These are phyloP conservation scores for Gallinago solitaria DNA, from an alignment of 2,797 vertebrate species.

Conservation along the genomic window DNA sequence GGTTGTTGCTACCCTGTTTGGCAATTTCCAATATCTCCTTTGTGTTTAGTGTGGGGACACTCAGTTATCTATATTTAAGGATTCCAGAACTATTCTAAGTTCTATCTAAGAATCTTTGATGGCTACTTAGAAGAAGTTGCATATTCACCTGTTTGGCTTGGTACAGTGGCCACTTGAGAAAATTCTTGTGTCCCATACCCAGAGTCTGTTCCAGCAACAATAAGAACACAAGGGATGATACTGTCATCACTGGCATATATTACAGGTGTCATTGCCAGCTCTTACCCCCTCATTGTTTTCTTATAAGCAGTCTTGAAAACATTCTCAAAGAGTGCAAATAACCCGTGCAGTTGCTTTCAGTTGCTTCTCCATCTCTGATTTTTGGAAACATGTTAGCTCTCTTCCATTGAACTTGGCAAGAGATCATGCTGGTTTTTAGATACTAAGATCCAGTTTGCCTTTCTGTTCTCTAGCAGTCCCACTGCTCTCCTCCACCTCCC, in stretches of 20 bases:
- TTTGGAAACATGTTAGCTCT: background rate
- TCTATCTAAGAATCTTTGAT: background rate
- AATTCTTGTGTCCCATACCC: background rate
- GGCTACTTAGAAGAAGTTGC: background rate
- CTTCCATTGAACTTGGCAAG: background rate
- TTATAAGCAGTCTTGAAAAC: background rate
- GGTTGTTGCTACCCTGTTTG: background rate
- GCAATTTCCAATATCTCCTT: background rate
- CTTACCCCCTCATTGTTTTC: background rate
- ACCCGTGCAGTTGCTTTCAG: background rate
- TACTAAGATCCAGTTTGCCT: background rate
- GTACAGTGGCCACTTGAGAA: background rate
- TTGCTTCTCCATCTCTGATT: background rate
- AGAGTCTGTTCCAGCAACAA: background rate
- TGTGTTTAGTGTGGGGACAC: background rate
- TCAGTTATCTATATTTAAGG: background rate
- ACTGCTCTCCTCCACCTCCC: background rate
- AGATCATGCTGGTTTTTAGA: background rate
- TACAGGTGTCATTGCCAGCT: background rate
- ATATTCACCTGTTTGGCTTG: background rate
- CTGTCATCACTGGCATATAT: background rate
- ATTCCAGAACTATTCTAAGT: background rate
- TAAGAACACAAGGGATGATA: background rate
- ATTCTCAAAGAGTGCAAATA: background rate
- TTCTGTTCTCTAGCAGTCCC: background rate